These are phyloP conservation scores for Sitodiplosis mosellana DNA, from an alignment of 1,140 invertebrate species.

Conservation along the genomic window DNA sequence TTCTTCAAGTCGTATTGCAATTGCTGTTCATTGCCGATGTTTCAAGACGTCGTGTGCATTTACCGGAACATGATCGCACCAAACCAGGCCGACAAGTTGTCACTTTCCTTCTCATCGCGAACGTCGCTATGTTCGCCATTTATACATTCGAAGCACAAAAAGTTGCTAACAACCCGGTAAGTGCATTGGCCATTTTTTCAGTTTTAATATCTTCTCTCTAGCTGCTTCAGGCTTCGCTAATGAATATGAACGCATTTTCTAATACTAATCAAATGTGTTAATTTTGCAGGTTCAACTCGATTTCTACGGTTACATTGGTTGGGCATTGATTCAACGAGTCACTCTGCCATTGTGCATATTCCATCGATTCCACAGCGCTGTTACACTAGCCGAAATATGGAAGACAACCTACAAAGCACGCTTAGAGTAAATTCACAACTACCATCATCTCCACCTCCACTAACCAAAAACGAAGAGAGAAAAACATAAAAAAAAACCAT, in stretches of 20 bases:
- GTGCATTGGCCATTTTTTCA: conserved; percentile 6
- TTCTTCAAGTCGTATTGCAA: conserved; percentile 75
- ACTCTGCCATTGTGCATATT: conserved; percentile 92
- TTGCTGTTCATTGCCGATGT: conserved; percentile 91
- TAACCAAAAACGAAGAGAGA: no score
- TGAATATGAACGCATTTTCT: neutral
- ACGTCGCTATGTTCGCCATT: conserved; percentile 88
- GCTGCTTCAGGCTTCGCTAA: neutral
- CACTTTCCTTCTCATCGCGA: conserved; percentile 86
- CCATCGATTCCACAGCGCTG: conserved; percentile 90
- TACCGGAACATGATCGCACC: conserved; percentile 76
- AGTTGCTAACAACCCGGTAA: conserved; percentile 73
- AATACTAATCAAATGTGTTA: neutral
- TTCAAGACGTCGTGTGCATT: conserved; percentile 69
- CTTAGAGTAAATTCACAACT: conserved; percentile 41
- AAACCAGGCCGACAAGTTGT: conserved; percentile 91
- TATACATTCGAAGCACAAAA: conserved; percentile 93
- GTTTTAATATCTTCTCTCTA: neutral
- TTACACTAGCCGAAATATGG: conserved; percentile 95
- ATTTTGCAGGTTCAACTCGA: conserved; percentile 50
- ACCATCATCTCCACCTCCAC: no score
- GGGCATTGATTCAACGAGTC: conserved; percentile 84
- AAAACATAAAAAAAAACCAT: neutral
- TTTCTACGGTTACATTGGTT: conserved; percentile 86
- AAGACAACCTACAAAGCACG: conserved; percentile 91